Conservation (phyloP, 2,113 vertebrate species). For the Siniperca knerii region DNA sequence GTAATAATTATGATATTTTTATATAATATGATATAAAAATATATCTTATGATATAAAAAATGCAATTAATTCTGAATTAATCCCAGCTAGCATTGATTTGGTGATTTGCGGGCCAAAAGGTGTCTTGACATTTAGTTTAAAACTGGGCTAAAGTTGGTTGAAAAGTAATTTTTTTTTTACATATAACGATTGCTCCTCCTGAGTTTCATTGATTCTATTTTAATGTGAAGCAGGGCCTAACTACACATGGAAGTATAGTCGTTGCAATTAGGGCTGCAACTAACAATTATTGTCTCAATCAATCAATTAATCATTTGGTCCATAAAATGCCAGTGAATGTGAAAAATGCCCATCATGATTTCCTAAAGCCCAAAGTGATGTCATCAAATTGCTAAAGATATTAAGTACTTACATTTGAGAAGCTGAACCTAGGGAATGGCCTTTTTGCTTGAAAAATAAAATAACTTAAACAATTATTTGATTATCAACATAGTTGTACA, state of each 20-base stretch:
- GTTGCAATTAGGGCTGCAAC: not conserved
- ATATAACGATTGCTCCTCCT: not conserved
- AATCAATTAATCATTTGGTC: not conserved
- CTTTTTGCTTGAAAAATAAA: too few species aligned
- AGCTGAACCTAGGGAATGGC: too few species aligned
- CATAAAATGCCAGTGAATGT: not conserved
- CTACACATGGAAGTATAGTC: not conserved
- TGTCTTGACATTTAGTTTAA: not conserved
- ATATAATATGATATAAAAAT: too few species aligned
- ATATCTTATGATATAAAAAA: not conserved
- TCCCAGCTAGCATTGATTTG: not conserved
- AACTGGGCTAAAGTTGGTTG: too few species aligned
- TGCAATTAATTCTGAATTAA: not conserved
- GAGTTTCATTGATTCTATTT: not conserved
- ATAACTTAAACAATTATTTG: not conserved
- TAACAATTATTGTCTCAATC: not conserved
- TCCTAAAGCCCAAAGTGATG: not conserved
- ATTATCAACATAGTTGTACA: not conserved
- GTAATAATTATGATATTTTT: too few species aligned
- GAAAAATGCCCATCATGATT: not conserved
- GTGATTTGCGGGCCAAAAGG: not conserved
- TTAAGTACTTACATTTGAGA: too few species aligned
- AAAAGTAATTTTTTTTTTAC: not conserved
- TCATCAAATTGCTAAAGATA: not conserved
- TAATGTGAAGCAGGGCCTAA: not conserved